phyloP scores from a whole-genome alignment of 2,888 invertebrate genomes.

The Glyphotaelius pellucidus region DNA sequence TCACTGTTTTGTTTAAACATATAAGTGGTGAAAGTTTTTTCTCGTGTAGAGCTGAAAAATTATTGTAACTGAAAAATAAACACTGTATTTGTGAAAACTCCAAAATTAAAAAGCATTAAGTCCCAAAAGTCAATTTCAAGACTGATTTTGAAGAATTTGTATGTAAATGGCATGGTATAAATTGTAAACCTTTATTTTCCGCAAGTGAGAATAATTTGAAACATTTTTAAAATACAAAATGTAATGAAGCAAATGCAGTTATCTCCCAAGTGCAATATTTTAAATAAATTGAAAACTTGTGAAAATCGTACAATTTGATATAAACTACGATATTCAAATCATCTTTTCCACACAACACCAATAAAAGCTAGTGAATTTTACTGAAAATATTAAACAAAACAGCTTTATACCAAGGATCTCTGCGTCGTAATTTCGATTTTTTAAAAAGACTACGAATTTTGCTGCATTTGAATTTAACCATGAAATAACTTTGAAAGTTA shows the following conservation, averaged over 20 bases:
- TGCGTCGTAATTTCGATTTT: no score
- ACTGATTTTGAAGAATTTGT: conserved; percentile 62
- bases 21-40: not conserved
- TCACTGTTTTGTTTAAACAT: not conserved
- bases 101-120: conserved; percentile 18
- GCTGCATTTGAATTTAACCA: no score
- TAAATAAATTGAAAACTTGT: not conserved
- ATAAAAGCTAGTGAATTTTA: no score
- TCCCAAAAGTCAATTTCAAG: conserved; percentile 57
- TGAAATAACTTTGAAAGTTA: no score
- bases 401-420: no score
- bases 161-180: conserved; percentile 30
- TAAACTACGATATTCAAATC: not conserved
- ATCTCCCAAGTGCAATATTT: not conserved
- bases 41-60: not conserved
- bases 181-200: conserved; percentile 11
- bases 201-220: not conserved
- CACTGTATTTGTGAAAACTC: not conserved
- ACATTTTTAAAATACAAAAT: not conserved
- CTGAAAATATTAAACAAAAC: no score
- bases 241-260: not conserved
- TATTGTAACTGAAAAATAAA: not conserved
- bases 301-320: not conserved
- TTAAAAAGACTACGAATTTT: no score
- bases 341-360: not conserved